Conservation (phyloP, 2,888 invertebrate genomes). For the Apomyelois bistriatella region DNA sequence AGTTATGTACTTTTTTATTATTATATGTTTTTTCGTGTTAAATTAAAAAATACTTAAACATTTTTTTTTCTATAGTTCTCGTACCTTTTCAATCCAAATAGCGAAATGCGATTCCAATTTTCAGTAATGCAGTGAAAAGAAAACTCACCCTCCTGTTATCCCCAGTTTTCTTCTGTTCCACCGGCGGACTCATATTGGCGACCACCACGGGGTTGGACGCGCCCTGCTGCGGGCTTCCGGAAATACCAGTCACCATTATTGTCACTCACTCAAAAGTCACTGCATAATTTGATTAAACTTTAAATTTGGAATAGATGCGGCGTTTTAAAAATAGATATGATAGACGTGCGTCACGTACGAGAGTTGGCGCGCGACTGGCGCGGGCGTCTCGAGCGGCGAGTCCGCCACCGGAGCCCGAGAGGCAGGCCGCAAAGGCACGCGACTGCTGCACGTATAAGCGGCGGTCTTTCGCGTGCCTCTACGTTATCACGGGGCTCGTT, state of each 20-base stretch:
- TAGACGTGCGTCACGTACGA: conserved; percentile 37
- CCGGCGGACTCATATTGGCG: conserved; percentile 48
- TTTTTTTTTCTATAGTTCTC: too few relatives aligned
- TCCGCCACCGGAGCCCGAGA: conserved; percentile 21
- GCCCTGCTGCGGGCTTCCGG: conserved; percentile 52
- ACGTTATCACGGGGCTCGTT: conserved; percentile 27
- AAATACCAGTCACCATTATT: conserved; percentile 66
- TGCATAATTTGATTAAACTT: conserved; percentile 27
- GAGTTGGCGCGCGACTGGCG: conserved; percentile 67
- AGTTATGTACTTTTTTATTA: too few relatives aligned
- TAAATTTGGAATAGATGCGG: background rate
- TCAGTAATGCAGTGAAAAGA: background rate
- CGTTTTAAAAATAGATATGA: background rate
- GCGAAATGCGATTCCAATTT: background rate
- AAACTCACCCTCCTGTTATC: conserved; percentile 69
- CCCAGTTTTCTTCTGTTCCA: conserved; percentile 58
- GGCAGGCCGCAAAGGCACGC: conserved; percentile 44
- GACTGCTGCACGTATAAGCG: conserved; percentile 57
- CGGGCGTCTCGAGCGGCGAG: conserved; percentile 23
- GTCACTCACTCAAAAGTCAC: conserved; percentile 39
- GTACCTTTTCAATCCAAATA: too few relatives aligned
- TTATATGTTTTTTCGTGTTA: too few relatives aligned
- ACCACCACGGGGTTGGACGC: conserved; percentile 36
- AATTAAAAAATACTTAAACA: too few relatives aligned
- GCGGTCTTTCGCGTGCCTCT: conserved; percentile 54